phyloP scores from a whole-genome alignment of 1,140 invertebrate species.

The Brachionus manjavacas region DNA sequence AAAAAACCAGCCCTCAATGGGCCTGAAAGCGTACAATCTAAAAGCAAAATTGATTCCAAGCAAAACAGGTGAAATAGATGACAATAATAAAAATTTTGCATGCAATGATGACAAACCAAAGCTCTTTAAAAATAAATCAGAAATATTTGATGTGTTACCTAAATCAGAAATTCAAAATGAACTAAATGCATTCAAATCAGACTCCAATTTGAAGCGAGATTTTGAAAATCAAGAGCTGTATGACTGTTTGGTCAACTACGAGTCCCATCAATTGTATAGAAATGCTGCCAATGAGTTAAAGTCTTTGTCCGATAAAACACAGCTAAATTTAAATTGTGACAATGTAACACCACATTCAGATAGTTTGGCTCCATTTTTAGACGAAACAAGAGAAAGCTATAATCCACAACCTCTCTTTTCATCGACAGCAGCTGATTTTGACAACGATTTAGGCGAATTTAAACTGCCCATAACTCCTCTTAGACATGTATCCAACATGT shows the following conservation, averaged over 20 bases:
- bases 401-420: background rate
- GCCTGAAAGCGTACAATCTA: slow-evolving; percentile 12
- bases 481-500: background rate
- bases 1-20: slow-evolving; percentile 13
- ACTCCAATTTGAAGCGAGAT: background rate
- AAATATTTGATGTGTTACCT: background rate
- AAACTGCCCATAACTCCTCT: background rate
- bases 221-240: background rate
- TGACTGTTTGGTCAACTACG: slow-evolving; percentile 11
- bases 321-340: background rate
- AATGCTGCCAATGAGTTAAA: background rate
- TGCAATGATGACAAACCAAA: background rate
- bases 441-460: background rate
- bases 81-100: background rate
- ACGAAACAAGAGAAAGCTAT: background rate
- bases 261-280: background rate
- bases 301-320: background rate
- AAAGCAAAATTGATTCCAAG: background rate
- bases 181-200: background rate
- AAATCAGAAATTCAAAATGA: background rate
- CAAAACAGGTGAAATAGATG: background rate
- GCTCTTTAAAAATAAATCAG: background rate
- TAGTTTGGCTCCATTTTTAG: background rate
- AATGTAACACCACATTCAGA: background rate
- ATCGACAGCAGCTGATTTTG: background rate